Conservation (phyloP, 2,888 invertebrate species). For the Metopia argyrocephala region DNA sequence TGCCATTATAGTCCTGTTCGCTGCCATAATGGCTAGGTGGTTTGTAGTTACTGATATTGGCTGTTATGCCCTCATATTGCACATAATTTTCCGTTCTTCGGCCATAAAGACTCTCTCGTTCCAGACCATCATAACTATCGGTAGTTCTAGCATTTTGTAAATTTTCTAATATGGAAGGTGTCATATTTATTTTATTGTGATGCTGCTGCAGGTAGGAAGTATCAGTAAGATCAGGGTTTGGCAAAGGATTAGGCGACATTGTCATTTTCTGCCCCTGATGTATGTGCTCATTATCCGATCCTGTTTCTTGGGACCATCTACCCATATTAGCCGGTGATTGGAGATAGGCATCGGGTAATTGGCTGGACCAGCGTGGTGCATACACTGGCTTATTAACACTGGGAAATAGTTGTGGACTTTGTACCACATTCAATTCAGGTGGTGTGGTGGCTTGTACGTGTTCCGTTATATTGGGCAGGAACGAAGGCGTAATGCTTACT, state of each 20-base stretch:
- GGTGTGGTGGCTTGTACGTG: constrained; percentile 82
- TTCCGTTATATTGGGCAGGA: constrained; percentile 83
- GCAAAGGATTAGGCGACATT: constrained; percentile 84
- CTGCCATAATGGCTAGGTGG: constrained; percentile 77
- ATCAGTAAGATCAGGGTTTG: constrained; percentile 88
- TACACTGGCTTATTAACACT: constrained; percentile 83
- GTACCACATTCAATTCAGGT: constrained; percentile 82
- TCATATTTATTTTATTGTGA: constrained; percentile 79
- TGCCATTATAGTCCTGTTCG: constrained; percentile 75
- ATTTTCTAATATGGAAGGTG: constrained; percentile 81
- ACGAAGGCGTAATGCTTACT: constrained; percentile 79
- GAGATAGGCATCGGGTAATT: constrained; percentile 83
- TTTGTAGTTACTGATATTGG: constrained; percentile 71
- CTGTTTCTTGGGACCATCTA: constrained; percentile 89
- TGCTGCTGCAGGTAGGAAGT: constrained; percentile 81
- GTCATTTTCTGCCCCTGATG: constrained; percentile 81
- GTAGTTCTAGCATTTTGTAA: constrained; percentile 81
- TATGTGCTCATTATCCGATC: constrained; percentile 84
- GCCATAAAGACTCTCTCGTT: constrained; percentile 74
- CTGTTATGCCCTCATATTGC: constrained; percentile 69
- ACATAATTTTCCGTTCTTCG: constrained; percentile 76
- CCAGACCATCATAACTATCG: constrained; percentile 72
- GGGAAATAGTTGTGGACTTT: constrained; percentile 85
- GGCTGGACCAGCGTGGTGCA: constrained; percentile 84
- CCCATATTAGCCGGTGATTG: constrained; percentile 80